Evolutionary conservation across 2,113 vertebrate species (phyloP).

Genomic region (Etia nguti): DNA sequence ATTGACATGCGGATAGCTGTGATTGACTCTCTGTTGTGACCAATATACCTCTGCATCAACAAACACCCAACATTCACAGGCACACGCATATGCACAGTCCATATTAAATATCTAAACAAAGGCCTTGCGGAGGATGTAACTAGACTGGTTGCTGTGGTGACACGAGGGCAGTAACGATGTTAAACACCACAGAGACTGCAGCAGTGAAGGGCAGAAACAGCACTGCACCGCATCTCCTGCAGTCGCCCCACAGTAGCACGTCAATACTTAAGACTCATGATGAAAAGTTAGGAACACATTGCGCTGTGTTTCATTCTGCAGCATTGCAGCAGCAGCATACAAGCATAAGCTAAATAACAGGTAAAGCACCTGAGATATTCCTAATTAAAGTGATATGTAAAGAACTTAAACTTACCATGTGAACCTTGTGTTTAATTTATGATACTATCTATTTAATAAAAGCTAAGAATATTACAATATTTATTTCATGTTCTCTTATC

Average conservation of each 20-base stretch:
- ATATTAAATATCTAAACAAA: slow-evolving; percentile 40
- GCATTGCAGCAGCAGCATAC: background rate
- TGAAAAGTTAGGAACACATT: slow-evolving; percentile 9
- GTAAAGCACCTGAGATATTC: background rate
- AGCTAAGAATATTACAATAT: background rate
- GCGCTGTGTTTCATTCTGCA: background rate
- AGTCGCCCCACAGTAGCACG: background rate
- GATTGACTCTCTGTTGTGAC: slow-evolving; percentile 7
- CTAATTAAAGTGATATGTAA: background rate
- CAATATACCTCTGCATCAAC: background rate
- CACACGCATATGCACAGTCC: background rate
- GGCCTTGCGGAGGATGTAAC: slow-evolving; percentile 41
- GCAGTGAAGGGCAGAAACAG: slow-evolving; percentile 41
- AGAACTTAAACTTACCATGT: background rate
- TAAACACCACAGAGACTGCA: slow-evolving; percentile 51
- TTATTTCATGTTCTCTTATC: background rate
- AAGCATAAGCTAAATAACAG: background rate
- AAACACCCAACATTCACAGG: background rate
- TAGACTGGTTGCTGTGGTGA: slow-evolving; percentile 65
- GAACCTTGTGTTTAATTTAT: background rate
- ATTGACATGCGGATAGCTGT: slow-evolving; percentile 3
- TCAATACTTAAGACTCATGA: background rate
- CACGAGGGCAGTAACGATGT: slow-evolving; percentile 53
- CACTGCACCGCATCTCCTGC: slow-evolving; percentile 33
- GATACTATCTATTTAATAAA: background rate